Evolutionary conservation across 2,888 invertebrate genomes (phyloP), one percentile per base, ranked within the genome.

Genomic region (Caenorhabditis panamensis): DNA sequence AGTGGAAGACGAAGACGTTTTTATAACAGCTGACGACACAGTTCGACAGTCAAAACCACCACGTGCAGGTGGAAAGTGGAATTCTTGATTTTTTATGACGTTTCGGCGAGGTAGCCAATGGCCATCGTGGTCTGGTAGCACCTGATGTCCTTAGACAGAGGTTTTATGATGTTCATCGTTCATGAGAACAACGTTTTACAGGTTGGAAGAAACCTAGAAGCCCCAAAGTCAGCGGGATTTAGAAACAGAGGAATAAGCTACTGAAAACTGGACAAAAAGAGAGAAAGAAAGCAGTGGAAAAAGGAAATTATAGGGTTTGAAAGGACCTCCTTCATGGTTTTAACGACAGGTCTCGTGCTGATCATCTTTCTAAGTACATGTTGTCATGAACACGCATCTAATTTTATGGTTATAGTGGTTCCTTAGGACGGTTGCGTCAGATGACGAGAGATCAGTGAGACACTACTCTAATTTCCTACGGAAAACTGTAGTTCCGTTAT

Each of bases 1-100:
- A 53, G 26, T 53, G 16, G 26, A 53, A 26, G 26, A 53, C 26
- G 53, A 53, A 24, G 53, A 1, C 3, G 53, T 53, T 28, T 47
- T 56, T 28, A 62, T 44, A 53, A 20, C n/a, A 49, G 37, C 26
- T 71, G 69, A 71, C 69, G 62, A 28, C 28, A 56, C 20, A 58
- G 36, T 58, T 37, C 36, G 20, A 37, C 54, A 71, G 44, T 53
- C 28, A 47, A 22, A 56, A 44, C 8, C 49, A 56, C 62, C 63
- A 72, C 72, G 72, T 72, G 72, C 72, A 72, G 72, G 72, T 72
- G 72, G 56, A 72, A 72, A 44, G 53, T 26, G 54, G 41, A 41
- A 26, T 51, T 44, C 59, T 56, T 28, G 28, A 28, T 26, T 31
- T 71, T 73, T 73, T 64, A 73, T 51, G 73, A 73, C 58, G 73